A percentile compares a stretch with the other conserved stretches of the same genome.
These are phyloP conservation scores for Andricus grossulariae DNA, from an alignment of 1,140 invertebrate species.

Conservation along the genomic window DNA sequence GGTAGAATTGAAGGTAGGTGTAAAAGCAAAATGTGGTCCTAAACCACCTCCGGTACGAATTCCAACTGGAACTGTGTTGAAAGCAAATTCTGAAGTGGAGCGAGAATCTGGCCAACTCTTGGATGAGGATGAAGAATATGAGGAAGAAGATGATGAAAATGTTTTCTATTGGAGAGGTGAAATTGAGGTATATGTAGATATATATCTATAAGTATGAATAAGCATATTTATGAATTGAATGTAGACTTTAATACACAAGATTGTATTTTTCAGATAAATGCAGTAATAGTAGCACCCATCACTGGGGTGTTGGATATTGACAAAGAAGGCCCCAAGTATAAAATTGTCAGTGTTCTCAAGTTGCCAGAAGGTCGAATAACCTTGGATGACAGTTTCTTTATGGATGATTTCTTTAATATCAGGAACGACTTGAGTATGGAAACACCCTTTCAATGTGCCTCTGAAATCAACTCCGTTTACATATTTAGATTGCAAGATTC, in stretches of 20 bases:
- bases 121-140: conserved; percentile 52
- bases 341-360: conserved; percentile 70
- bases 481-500: conserved; percentile 76
- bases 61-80: conserved; percentile 43
- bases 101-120: conserved; percentile 35
- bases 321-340: conserved; percentile 75
- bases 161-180: conserved; percentile 78
- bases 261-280: conserved; percentile 53
- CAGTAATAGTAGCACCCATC: conserved; percentile 74
- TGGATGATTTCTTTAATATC: conserved; percentile 80
- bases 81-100: neutral
- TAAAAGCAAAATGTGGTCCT: conserved; percentile 60
- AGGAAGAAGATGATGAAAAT: conserved; percentile 60
- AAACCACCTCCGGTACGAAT: conserved; percentile 62
- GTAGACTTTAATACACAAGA: conserved; percentile 24
- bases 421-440: conserved; percentile 80
- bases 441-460: conserved; percentile 78
- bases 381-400: conserved; percentile 71
- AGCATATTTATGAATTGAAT: conserved; percentile 18
- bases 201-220: conserved; percentile 48
- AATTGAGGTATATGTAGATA: conserved; percentile 79
- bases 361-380: conserved; percentile 75
- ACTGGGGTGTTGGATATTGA: conserved; percentile 77
- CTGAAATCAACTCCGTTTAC: conserved; percentile 78
- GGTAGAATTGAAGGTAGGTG: conserved; percentile 79